Base-by-base conservation (phyloP, 2,113 vertebrate species). In the Bucco capensis region DNA sequence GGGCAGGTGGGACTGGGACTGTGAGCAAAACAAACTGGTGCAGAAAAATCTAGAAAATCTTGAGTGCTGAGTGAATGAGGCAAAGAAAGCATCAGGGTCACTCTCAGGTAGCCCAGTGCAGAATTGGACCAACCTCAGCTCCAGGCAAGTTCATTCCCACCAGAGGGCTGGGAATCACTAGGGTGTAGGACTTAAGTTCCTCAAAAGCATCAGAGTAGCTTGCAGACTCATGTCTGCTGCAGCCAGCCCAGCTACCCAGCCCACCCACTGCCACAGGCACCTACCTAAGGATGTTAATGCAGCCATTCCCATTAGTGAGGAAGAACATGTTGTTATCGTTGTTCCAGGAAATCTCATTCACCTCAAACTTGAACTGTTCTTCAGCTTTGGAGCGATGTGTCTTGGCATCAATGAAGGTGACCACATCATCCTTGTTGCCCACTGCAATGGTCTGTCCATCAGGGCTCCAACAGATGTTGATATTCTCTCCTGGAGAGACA, bases 341-440 rank as follows among this genome's bases (percentile, higher is more conserved):
- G 97, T 99, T 99, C 99, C 99, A 99, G 15, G 99, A 99, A 95
- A 99, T 99, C 97, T 99, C 99, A 9, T 99, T 99, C 94, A 99
- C 99, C 95, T 99, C 99, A 73, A 99, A 99, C 96, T 99, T 99
- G 95, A 99, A 99, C 96, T 99, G 99, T 25, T 99, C 99, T 92
- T 99, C 99, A 1, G 98, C 99, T 73, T 96, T 98, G n/a, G 99
- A 98, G 53, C 99, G 98, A 81, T 99, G 98, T 0, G 98, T 99
- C 95, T 99, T 99, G 83, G 98, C 98, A 70, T 99, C 99, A 57
- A 99, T 99, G 83, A 99, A 99, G 18, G 99, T 99, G 72, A 99
- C 99, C n/a, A 99, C 98, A 0, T 99, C 99, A n/a, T 99, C 99
- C 85, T 99, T 99, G 97, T 99, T 99, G 24, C 99, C 99, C 9